These are phyloP conservation scores for Zalophus californianus DNA, from an alignment of 2,797 vertebrate species.

Conservation along the genomic window DNA sequence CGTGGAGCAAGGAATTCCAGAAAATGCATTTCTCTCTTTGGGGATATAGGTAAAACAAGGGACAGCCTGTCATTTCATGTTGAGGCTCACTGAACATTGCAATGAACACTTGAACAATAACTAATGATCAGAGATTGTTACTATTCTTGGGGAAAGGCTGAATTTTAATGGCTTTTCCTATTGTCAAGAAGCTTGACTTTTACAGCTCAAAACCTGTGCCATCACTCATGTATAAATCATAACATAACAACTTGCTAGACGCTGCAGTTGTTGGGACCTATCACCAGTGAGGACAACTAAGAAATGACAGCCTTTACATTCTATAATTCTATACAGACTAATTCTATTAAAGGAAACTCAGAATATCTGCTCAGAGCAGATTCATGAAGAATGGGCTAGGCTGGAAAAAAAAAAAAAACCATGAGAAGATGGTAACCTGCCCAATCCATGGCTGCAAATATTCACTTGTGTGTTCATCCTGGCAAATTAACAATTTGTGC, in stretches of 20 bases:
- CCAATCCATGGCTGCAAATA: not conserved
- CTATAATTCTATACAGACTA: not conserved
- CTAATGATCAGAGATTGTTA: not conserved
- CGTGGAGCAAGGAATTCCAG: not conserved
- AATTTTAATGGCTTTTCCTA: not conserved
- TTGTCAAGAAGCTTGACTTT: slow-evolving; percentile 1
- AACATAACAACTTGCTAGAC: not conserved
- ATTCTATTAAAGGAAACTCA: not conserved
- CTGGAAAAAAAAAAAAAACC: not conserved
- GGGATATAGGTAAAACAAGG: not conserved
- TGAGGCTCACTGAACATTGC: not conserved
- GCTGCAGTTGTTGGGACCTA: not conserved
- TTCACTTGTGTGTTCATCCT: not conserved
- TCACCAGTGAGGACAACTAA: not conserved
- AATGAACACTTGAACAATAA: not conserved
- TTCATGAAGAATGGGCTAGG: not conserved
- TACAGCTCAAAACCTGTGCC: not conserved
- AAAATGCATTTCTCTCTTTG: not conserved
- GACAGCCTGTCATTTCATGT: not conserved
- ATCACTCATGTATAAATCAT: not conserved
- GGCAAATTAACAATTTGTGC: not conserved
- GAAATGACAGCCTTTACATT: not conserved
- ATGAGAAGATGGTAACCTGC: not conserved
- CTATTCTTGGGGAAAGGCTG: slow-evolving; percentile 10
- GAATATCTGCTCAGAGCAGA: slow-evolving; percentile 10